Evolutionary conservation across 2,113 vertebrate species (phyloP).

Genomic region (Chinchilla lanigera): DNA sequence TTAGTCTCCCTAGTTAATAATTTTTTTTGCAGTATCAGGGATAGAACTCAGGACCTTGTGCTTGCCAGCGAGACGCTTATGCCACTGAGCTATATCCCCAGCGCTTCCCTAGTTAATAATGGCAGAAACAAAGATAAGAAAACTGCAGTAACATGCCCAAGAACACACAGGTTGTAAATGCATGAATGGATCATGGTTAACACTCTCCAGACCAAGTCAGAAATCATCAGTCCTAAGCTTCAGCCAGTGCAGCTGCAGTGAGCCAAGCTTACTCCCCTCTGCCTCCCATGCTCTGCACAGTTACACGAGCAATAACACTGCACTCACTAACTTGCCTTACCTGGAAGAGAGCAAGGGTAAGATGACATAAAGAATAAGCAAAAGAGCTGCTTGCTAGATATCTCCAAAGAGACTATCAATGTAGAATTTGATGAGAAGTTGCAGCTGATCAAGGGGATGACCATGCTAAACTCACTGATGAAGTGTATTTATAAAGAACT

Average conservation of each 20-base stretch:
- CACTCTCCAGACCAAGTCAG: neutral
- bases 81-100: no score
- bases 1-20: no score
- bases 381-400: neutral
- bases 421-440: neutral
- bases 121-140: neutral
- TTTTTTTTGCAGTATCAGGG: no score
- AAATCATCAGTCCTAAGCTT: no score
- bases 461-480: accelerated
- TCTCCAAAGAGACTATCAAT: neutral
- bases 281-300: accelerated
- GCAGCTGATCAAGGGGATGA: neutral
- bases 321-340: accelerated
- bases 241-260: neutral
- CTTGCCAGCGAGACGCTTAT: no score
- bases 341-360: neutral
- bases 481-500: neutral
- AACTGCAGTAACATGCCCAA: neutral
- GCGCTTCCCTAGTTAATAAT: neutral
- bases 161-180: neutral
- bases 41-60: no score
- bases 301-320: accelerated
- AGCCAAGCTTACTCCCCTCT: no score
- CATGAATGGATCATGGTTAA: neutral
- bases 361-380: accelerated